Base-by-base conservation (phyloP, 2,113 vertebrate genomes). In the Mesoclemmys tuberculata region DNA sequence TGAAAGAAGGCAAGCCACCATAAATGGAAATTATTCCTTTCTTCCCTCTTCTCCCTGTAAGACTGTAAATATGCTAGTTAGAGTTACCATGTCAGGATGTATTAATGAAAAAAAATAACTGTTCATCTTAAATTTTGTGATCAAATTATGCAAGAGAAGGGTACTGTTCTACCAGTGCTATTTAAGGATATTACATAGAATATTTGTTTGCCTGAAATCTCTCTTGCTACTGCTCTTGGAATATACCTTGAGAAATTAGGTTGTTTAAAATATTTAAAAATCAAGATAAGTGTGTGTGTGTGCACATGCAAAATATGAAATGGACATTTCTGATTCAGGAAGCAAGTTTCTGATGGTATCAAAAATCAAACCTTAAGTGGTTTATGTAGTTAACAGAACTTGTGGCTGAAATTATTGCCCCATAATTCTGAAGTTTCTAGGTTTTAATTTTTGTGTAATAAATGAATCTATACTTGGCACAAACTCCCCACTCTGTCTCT, bases 91-190 rank as follows among this genome's bases (percentile, higher is more conserved):
- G 4, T 21, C 74, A 49, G 6, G 2, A 7, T 55, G 5, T n/a
- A 29, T 2, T 48, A 82, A 84, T 14, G 38, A 52, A 74, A 21
- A 21, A 27, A 5, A 41, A 90, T n/a, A 52, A 0, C 21, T 0
- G 5, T 35, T 80, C 26, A 12, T 44, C 8, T 2, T 4, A 71
- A 48, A 54, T 94, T 41, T 93, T 29, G 4, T 74, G 82, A 7
- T 51, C 82, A 78, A 64, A 38, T 46, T n/a, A 74, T 58, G 58
- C 19, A 91, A 85, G 49, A 78, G 54, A 74, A 21, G n/a, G 90
- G 10, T 86, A 8, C 2, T 88, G 22, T 82, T 88, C 21, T 84
- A 2, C 48, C 74, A 26, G 26, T 46, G 38, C 22, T 8, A 44
- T 29, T 86, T 41, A 74, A 41, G 44, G 82, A 77, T 22, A 8